Conservation (phyloP, 2,888 invertebrate genomes). For the Eugnorisma glareosa region DNA sequence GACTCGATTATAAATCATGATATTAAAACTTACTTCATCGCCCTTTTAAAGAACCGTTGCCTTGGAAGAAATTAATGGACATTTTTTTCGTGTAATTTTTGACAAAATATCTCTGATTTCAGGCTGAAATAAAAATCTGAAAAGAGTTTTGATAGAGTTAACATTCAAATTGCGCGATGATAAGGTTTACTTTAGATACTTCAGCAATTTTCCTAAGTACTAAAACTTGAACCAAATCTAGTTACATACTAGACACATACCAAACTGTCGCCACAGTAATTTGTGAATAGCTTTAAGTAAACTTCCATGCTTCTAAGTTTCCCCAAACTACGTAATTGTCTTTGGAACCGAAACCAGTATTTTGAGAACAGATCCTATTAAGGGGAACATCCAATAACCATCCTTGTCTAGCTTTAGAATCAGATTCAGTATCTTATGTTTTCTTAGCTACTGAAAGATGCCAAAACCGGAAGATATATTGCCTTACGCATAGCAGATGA, state of each 20-base stretch:
- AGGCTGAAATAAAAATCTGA: neutral
- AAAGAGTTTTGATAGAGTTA: neutral
- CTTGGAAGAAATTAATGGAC: conserved; percentile 35
- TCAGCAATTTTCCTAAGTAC: conserved; percentile 4
- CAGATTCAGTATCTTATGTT: neutral
- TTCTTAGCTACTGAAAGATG: neutral
- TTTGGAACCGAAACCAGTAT: conserved; percentile 30
- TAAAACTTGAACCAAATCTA: conserved; percentile 13
- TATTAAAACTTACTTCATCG: conserved; percentile 54
- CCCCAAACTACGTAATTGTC: conserved; percentile 43
- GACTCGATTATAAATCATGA: conserved; percentile 40
- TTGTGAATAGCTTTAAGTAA: conserved; percentile 50
- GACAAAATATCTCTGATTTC: conserved; percentile 16
- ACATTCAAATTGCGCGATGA: neutral
- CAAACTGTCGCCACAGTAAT: conserved; percentile 28
- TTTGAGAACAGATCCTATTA: conserved; percentile 33
- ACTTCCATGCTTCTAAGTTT: conserved; percentile 61
- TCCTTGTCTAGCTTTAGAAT: conserved; percentile 5
- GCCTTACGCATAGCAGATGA: neutral
- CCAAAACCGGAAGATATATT: neutral
- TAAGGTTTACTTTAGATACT: conserved; percentile 7
- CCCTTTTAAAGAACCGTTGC: conserved; percentile 32
- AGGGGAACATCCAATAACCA: conserved; percentile 5
- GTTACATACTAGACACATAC: conserved; percentile 15
- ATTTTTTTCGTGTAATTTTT: conserved; percentile 18